Evolutionary conservation across 2,888 invertebrate species (phyloP), one percentile per base, ranked within the genome.

Genomic region (Andrena praecox): DNA sequence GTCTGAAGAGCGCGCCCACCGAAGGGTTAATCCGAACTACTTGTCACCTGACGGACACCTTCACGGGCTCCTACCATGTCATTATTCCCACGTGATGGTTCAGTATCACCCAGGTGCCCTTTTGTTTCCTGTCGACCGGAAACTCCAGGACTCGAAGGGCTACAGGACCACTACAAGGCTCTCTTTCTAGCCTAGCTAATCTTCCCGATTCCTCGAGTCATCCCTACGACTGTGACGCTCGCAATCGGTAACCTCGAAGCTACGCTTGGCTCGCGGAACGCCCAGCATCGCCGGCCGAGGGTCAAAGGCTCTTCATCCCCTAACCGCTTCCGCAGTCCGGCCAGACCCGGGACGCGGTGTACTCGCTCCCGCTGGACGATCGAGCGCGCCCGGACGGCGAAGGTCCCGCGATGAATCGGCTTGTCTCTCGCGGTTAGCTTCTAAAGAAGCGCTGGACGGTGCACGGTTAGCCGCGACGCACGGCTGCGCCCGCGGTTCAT

Each of bases 391-490:
- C 71, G 80, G 48, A 35, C 69, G 71, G 83, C 72, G 80, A 83
- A 85, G 80, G 85, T 83, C 59, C n/a, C 69, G 42, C 63, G 84
- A 86, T 80, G 81, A 80, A 86, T 81, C 80, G 84, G 79, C 76
- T 69, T 66, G 78, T 78, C 86, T 72, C 79, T 73, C 69, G 74
- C 79, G 74, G 66, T 74, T 72, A 72, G 56, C 75, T 35, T 52
- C 66, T 66, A 29, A 74, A 67, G 81, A 72, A 72, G 75, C 74
- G 67, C 74, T 72, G 67, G 59, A 69, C 31, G 78, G 79, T 69
- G 76, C 80, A 67, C 73, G 69, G 77, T 72, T 16, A 60, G 69
- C 54, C 52, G 80, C 59, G 63, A 82, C 71, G 69, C 75, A 68
- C 76, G 75, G 77, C 66, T 76, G 85, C 77, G 69, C 84, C 77